Base-by-base conservation (phyloP, 2,888 invertebrate genomes). In the Criorhina ranunculi region DNA sequence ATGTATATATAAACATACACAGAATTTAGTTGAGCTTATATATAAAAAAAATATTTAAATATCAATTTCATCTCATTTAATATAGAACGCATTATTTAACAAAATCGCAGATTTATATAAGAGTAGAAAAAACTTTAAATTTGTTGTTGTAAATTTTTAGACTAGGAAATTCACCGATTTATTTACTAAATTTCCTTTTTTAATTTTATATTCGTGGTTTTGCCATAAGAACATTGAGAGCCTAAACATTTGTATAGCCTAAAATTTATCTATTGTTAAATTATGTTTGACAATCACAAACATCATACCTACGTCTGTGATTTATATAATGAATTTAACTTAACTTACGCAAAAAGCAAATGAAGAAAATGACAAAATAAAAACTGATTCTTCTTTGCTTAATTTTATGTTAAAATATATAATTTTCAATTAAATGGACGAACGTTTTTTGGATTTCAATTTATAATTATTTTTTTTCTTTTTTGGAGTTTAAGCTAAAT, bases 151-250 rank as follows among this genome's bases (percentile, higher is more conserved):
- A 82, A 78, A 86, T 15, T 66, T 87, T 89, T 88, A 89, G 89
- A 89, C 89, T 90, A 90, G 90, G 89, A 90, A 90, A 90, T 90
- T 90, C 89, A 90, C 90, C 90, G 90, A 40, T 59, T 24, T 40
- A 49, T 89, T 89, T 87, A 87, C 8, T 19, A 81, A 88, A 70
- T 87, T 49, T 67, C 85, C 86, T 53, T 87, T 87, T 87, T 15
- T 53, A 76, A 87, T 86, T 87, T 87, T 87, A 72, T 78, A 67
- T 57, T 73, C 55, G 75, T 86, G 31, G 59, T 85, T 86, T 72
- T 57, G 82, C 86, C 88, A 31, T 53, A 42, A 42, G 78, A 87
- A 76, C 75, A 77, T 86, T 87, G 85, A 87, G 87, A 85, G 88
- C 87, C 89, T 88, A 88, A 88, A 88, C 40, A 76, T 86, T 86